Base-by-base conservation (phyloP, 1,140 invertebrate genomes). In the Drosophila serrata region DNA sequence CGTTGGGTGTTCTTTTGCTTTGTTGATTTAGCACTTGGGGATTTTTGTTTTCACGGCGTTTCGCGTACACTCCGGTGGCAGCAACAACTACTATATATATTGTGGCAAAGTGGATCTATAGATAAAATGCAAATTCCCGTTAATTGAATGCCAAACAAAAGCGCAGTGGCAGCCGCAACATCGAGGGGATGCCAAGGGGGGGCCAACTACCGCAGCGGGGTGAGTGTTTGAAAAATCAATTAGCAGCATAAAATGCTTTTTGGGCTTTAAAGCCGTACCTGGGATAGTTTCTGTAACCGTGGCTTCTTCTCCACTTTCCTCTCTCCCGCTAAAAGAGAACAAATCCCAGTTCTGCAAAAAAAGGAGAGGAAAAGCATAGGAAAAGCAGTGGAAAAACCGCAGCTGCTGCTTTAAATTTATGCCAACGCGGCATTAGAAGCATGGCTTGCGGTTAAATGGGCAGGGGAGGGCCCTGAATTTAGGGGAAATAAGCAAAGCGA, bases 331-430 rank as follows among this genome's bases (percentile, higher is more conserved):
- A 45, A 59, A 68, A 49, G 46, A 60, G 51, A 65, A 45, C 39
- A 74, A 75, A 59, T 56, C 65, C 70, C 31, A 35, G 42, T 8
- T n/a, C 22, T 17, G 69, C 33, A 15, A n/a, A 56, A 63, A 24
- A 24, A 24, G 24, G 2, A 24, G 2, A 45, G 43, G 1, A 35
- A 60, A 37, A 31, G 12, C 43, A 13, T 11, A 33, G 55, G 46
- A 60, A 73, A 60, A 60, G 46, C 56, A 43, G 69, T 55, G 62
- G 79, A 87, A 86, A 82, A 87, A 87, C 82, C 82, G 79, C 82
- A 86, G 82, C 82, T 86, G 82, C 82, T 87, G 79, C 82, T 86
- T 86, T 86, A 87, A 86, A 86, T 86, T 86, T 86, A 86, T 86
- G 82, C 82, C 84, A 86, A 75, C 79, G 70, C 70, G 82, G 82